phyloP scores from a whole-genome alignment of 2,797 vertebrate genomes.

The Hemitrygon akajei region DNA sequence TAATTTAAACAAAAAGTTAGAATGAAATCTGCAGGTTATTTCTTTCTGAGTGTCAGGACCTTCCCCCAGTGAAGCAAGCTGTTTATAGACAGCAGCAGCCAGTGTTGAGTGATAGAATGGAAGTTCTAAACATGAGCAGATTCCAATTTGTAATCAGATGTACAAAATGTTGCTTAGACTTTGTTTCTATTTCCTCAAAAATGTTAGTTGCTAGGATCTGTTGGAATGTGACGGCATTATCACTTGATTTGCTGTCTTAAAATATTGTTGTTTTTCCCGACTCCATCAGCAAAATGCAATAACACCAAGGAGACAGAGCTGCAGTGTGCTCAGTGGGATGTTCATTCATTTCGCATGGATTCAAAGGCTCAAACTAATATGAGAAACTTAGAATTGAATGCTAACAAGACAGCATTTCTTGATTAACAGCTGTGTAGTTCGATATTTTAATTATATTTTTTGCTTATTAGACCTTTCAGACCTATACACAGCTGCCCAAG shows the following conservation, averaged over 20 bases:
- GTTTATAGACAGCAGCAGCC: neutral
- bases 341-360: constrained; percentile 17
- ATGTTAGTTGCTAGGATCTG: constrained; percentile 26
- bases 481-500: neutral
- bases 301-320: constrained; percentile 15
- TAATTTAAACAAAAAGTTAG: neutral
- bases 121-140: neutral
- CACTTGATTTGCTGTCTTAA: constrained; percentile 7
- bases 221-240: constrained; percentile 5
- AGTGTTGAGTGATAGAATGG: too few species aligned
- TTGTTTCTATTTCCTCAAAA: neutral
- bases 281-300: constrained; percentile 24
- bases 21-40: neutral
- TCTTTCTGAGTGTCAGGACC: neutral
- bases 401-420: constrained; percentile 26
- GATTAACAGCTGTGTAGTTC: constrained; percentile 26
- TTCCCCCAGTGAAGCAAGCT: neutral
- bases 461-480: constrained; percentile 23
- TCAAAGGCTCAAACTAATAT: constrained; percentile 30
- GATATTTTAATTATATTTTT: constrained; percentile 22
- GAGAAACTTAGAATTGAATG: constrained; percentile 22
- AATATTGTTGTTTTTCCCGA: constrained; percentile 4
- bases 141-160: neutral
- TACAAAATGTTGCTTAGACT: neutral
- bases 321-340: constrained; percentile 26